Percentiles rank a stretch among this genome's conserved stretches.
phyloP scores from a whole-genome alignment of 1,140 invertebrate genomes.

The Atta cephalotes region DNA sequence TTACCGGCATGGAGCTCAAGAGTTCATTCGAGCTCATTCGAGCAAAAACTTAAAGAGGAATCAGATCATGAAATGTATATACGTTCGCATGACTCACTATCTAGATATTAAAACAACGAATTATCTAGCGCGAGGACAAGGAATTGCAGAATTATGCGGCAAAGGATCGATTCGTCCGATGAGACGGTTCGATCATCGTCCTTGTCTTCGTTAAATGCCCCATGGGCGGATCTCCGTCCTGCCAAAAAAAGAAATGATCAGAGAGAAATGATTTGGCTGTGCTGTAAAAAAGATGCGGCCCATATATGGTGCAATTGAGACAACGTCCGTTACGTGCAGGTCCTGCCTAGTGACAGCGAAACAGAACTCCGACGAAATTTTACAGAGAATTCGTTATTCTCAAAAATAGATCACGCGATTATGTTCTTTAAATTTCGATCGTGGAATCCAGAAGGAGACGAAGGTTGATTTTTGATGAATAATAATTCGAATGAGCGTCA shows the following conservation, averaged over 20 bases:
- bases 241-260: constrained; percentile 46
- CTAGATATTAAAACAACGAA: neutral
- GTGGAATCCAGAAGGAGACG: neutral
- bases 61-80: constrained; percentile 30
- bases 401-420: no score
- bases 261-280: constrained; percentile 38
- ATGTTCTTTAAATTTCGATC: neutral
- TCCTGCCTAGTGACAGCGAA: constrained; percentile 11
- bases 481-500: neutral
- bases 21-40: neutral
- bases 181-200: neutral
- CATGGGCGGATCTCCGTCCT: constrained; percentile 1
- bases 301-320: constrained; percentile 56
- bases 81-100: neutral
- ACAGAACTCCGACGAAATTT: neutral
- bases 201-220: neutral
- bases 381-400: no score
- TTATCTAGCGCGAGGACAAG: neutral
- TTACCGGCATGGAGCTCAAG: neutral
- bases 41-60: neutral
- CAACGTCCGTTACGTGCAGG: neutral
- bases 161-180: neutral
- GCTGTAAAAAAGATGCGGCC: constrained; percentile 38
- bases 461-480: neutral
- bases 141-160: neutral